Conservation (phyloP, 2,797 vertebrate species). For the Rhinophrynus dorsalis region DNA sequence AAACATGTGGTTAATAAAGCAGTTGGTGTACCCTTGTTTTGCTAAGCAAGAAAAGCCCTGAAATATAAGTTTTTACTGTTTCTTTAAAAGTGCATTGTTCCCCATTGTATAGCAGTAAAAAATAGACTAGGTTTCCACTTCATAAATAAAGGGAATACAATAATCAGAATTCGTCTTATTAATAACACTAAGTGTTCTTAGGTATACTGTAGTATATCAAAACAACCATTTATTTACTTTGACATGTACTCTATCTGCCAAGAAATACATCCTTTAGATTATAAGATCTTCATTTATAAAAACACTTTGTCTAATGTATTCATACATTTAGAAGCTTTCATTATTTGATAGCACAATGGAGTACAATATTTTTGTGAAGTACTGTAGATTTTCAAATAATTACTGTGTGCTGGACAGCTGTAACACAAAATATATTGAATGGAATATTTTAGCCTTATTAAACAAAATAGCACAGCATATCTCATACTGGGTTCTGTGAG, state of each 20-base stretch:
- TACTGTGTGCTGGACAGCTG: slow-evolving; percentile 8
- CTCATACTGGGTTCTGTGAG: too few relatives aligned
- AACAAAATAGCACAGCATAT: too few relatives aligned
- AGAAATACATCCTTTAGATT: slow-evolving; percentile 10
- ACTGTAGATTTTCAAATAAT: background rate
- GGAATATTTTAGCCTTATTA: slow-evolving; percentile 7
- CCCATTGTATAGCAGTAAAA: too few relatives aligned
- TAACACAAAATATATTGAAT: background rate
- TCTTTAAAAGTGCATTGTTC: too few relatives aligned
- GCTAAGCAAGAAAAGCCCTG: too few relatives aligned
- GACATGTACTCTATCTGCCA: slow-evolving; percentile 3
- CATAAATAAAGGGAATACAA: too few relatives aligned
- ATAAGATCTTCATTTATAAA: background rate
- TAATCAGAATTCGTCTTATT: too few relatives aligned
- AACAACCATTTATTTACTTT: background rate
- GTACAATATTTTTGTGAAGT: background rate
- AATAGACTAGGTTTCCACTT: too few relatives aligned
- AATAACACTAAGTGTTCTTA: too few relatives aligned
- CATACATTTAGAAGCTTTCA: slow-evolving; percentile 3
- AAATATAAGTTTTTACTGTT: too few relatives aligned
- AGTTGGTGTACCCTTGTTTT: too few relatives aligned
- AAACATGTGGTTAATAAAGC: too few relatives aligned
- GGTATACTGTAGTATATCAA: background rate
- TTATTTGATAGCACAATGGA: slow-evolving; percentile 7
- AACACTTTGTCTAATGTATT: slow-evolving; percentile 13